Evolutionary conservation across 2,797 vertebrate species (phyloP), one percentile per base, ranked within the genome.

Genomic region (Sebastes paucispinis): DNA sequence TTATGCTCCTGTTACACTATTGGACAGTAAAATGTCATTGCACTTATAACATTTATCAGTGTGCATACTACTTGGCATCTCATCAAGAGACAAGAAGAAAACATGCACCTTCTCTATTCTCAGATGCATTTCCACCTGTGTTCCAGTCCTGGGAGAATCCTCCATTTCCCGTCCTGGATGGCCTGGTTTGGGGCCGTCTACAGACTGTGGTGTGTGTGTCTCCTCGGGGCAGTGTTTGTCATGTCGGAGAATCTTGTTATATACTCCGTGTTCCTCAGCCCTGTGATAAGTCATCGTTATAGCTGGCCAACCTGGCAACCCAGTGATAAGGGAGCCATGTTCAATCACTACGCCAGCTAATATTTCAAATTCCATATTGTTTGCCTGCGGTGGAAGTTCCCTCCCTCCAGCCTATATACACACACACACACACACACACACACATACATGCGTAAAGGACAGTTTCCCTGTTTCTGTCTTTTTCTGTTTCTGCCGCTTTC

Each of bases 281-380:
- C 75, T 88, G 93, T 90, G 93, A 95, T 96, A 96, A 95, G 94
- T 96, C 96, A 96, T 96, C 92, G 93, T 96, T 96, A 96, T 94
- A 89, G 94, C 93, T 87, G 83, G 91, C 91, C 94, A 94, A 94
- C 94, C 95, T 96, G 96, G 95, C 95, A 96, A 96, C 93, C 89
- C 82, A 88, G 94, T 95, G 95, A 96, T 96, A 96, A 96, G 95
- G 92, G 93, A 94, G 91, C 91, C 91, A 94, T 94, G 95, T 95
- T 96, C 95, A 96, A 96, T 96, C 95, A 96, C 92, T 75, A 86
- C 84, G 75, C 88, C 77, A 72, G 93, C 94, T 96, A 96, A 96
- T 96, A 96, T 96, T 95, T 96, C 94, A 96, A 94, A 95, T 95
- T 95, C 93, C 89, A 95, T 96, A 94, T 95, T 96, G 94, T 96